A percentile compares a stretch with the other conserved stretches of the same genome.
These are phyloP conservation scores for Leptogaster cylindrica DNA, from an alignment of 2,888 invertebrate genomes.

Conservation along the genomic window DNA sequence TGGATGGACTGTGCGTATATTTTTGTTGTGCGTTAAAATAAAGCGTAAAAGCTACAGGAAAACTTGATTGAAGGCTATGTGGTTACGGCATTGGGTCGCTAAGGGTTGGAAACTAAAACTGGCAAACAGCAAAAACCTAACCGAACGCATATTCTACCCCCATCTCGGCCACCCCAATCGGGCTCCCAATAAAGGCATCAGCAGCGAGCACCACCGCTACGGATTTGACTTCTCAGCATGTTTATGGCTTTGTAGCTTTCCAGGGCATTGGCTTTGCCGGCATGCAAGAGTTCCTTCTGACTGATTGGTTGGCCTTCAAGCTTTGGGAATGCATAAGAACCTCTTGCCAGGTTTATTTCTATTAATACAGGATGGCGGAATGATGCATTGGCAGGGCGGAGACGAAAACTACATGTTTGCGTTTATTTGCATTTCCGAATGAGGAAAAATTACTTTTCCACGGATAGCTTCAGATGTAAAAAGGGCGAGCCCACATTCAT, in stretches of 20 bases:
- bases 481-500: neutral
- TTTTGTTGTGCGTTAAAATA: slow-evolving; percentile 40
- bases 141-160: too few species aligned
- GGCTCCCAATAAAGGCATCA: slow-evolving; percentile 22
- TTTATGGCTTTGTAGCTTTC: slow-evolving; percentile 24
- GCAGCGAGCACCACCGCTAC: neutral
- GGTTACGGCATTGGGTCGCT: slow-evolving; percentile 31
- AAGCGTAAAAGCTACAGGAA: slow-evolving; percentile 37
- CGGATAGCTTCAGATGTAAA: neutral
- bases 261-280: slow-evolving; percentile 29
- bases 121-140: slow-evolving; percentile 28
- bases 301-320: slow-evolving; percentile 37
- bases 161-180: slow-evolving; percentile 6
- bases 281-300: slow-evolving; percentile 9
- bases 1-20: slow-evolving; percentile 32
- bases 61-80: slow-evolving; percentile 38
- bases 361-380: slow-evolving; percentile 22
- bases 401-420: slow-evolving; percentile 23
- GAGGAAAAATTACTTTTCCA: slow-evolving; percentile 27
- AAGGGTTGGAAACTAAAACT: slow-evolving; percentile 25
- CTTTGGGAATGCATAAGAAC: slow-evolving; percentile 27
- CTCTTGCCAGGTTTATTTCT: slow-evolving; percentile 26
- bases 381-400: slow-evolving; percentile 34
- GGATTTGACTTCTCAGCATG: slow-evolving; percentile 36
- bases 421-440: slow-evolving; percentile 22